phyloP scores from a whole-genome alignment of 2,113 vertebrate genomes.

The Hippocampus mohnikei region DNA sequence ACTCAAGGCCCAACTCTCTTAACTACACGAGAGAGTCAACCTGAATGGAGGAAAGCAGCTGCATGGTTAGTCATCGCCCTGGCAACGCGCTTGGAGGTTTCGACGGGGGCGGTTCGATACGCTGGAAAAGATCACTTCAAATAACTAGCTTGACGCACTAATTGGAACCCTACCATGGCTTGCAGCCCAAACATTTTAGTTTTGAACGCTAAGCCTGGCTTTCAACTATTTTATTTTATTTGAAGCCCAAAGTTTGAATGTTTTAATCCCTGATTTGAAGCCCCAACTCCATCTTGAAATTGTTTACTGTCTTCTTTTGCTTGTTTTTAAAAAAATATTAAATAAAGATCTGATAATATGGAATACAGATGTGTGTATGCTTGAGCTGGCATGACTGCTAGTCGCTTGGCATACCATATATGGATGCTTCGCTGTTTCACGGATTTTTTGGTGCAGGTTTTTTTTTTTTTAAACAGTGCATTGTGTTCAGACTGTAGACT shows the following conservation, averaged over 20 bases:
- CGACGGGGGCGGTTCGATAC: background rate
- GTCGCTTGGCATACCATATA: background rate
- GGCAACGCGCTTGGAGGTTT: background rate
- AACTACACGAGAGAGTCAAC: background rate
- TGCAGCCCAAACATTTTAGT: background rate
- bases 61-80: background rate
- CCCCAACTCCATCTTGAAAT: background rate
- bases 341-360: background rate
- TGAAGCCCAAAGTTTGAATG: background rate
- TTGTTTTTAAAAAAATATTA: background rate
- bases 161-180: background rate
- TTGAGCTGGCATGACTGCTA: background rate
- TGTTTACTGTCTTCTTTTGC: background rate
- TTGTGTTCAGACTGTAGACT: too few species aligned
- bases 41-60: background rate
- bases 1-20: conserved; percentile 6
- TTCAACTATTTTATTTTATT: background rate
- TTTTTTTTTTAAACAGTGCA: too few species aligned
- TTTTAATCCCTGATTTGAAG: background rate
- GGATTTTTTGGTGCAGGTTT: too few species aligned
- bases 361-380: background rate
- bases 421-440: background rate
- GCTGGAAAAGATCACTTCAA: background rate
- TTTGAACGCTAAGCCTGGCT: background rate
- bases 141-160: background rate